phyloP scores from a whole-genome alignment of 2,113 vertebrate species.

The Pampusana beccarii region DNA sequence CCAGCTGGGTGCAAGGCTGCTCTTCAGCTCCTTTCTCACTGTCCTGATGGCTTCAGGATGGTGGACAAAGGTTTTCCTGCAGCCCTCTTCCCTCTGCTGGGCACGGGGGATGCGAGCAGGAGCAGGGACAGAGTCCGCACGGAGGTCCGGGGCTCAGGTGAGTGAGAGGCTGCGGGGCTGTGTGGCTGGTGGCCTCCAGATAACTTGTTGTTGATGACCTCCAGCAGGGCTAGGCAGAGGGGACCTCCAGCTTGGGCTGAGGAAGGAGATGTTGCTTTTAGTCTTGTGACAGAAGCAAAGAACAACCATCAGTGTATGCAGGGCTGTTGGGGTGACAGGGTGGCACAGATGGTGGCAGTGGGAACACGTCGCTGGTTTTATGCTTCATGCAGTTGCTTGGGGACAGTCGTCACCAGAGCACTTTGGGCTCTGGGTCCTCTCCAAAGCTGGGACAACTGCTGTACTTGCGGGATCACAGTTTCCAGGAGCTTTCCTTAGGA shows the following conservation, averaged over 20 bases:
- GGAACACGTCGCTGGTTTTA: not conserved
- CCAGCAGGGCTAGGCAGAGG: not conserved
- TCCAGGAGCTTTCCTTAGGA: not conserved
- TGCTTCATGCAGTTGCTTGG: not conserved
- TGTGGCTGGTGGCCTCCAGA: not conserved
- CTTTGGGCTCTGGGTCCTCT: not conserved
- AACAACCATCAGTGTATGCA: no score
- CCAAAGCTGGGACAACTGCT: not conserved
- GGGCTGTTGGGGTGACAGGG: not conserved
- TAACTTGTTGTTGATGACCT: fast-evolving
- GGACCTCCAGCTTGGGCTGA: not conserved
- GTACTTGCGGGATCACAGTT: not conserved
- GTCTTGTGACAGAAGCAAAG: not conserved
- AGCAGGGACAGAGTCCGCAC: not conserved
- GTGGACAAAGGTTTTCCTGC: fast-evolving
- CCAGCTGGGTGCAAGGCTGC: fast-evolving
- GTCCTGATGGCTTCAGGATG: fast-evolving
- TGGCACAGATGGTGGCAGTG: fast-evolving
- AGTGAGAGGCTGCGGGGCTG: fast-evolving
- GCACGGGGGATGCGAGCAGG: fast-evolving
- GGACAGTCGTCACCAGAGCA: not conserved
- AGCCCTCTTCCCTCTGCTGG: not conserved
- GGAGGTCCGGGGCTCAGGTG: not conserved
- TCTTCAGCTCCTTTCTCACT: not conserved
- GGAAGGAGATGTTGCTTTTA: not conserved